phyloP scores from a whole-genome alignment of 2,113 vertebrate genomes.

The Cyprinus carpio region DNA sequence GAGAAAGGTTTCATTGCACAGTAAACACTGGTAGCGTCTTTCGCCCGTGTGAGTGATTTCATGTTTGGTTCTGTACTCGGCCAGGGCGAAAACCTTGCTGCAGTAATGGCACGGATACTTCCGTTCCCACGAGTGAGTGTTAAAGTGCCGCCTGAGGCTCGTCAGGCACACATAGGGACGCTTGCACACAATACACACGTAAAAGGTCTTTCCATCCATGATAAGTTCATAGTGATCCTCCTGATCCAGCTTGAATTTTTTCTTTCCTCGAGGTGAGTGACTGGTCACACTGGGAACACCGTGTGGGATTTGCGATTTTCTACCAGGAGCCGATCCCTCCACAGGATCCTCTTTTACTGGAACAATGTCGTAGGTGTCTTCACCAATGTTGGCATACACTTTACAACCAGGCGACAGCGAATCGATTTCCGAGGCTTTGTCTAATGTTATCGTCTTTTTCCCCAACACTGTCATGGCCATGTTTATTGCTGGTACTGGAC shows the following conservation, averaged over 20 bases:
- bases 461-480: constrained; percentile 65
- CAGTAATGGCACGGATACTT: constrained; percentile 95
- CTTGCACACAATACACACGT: constrained; percentile 93
- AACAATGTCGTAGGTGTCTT: constrained; percentile 94
- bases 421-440: constrained; percentile 89
- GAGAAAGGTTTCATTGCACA: constrained; percentile 90
- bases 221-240: constrained; percentile 96
- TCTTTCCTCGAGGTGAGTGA: constrained; percentile 65
- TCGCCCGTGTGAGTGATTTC: constrained; percentile 96
- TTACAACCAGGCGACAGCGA: constrained; percentile 92
- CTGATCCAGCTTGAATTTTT: constrained; percentile 85
- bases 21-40: constrained; percentile 92
- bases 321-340: constrained; percentile 72
- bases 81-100: constrained; percentile 93
- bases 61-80: constrained; percentile 97
- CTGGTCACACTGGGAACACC: constrained; percentile 47
- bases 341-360: constrained; percentile 88
- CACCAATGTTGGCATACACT: constrained; percentile 95
- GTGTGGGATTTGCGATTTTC: constrained; percentile 60
- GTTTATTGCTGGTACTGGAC: constrained; percentile 77
- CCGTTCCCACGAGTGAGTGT: constrained; percentile 97
- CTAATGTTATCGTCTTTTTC: constrained; percentile 91
- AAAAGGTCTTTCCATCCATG: constrained; percentile 96
- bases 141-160: constrained; percentile 93
- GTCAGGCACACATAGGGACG: constrained; percentile 94